Base-by-base conservation (phyloP, 2,888 invertebrate species). In the Mechanitis mazaeus region DNA sequence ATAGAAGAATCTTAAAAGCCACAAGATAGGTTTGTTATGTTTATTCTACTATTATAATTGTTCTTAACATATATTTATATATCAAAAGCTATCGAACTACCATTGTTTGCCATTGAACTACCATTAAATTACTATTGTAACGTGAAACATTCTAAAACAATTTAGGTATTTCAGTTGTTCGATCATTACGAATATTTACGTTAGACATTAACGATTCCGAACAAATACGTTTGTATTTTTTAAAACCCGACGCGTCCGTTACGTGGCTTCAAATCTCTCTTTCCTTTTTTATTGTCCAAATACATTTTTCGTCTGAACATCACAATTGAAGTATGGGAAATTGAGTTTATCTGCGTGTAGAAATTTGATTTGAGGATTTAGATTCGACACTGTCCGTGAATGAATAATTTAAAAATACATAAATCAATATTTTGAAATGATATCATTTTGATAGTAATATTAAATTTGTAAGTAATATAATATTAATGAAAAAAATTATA, bases 301-400 rank as follows among this genome's bases (percentile, higher is more conserved):
- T 50, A 50, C 50, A 50, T 50, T 50, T 50, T 50, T 31, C 50
- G 11, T 50, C 5, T 50, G 50, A 50, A 50, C 31, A 28, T 50
- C 50, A 50, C 50, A 50, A 50, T 50, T 50, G 50, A 31, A 31
- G 9, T 4, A 50, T 50, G 31, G n/a, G 11, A 11, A 50, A 50
- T 31, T 50, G 31, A 31, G 31, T 50, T 50, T 50, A 50, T 47
- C 47, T 47, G n/a, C n/a, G n/a, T 50, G 50, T 31, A 50, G 31
- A 31, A 50, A 50, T 50, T n/a, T 31, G 28, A 50, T 50, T 50
- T 31, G n/a, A 50, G 3, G 50, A 50, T 11, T 50, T 50, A 31
- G 31, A 50, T 7, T 3, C 31, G 31, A 31, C 20, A 20, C 20
- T 20, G 20, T 20, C 20, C 20, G 20, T 20, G 20, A 20, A 20